Conservation (phyloP, 1,140 invertebrate species). For the Latrodectus geometricus region DNA sequence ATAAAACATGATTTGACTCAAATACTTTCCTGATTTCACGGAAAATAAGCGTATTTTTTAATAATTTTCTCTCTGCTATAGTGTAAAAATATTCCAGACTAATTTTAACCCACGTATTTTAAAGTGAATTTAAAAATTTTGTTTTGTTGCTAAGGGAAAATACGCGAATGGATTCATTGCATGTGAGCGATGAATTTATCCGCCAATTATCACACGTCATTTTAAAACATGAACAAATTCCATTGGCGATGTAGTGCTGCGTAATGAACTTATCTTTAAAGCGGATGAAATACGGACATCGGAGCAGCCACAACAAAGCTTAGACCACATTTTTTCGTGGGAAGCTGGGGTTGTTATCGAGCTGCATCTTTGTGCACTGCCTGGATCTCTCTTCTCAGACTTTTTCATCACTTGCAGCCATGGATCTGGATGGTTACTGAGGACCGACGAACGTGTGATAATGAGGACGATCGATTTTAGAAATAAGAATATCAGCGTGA, state of each 20-base stretch:
- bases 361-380: slow-evolving; percentile 19
- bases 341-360: slow-evolving; percentile 35
- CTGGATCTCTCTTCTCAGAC: not conserved
- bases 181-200: not conserved
- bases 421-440: slow-evolving; percentile 5
- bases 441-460: not conserved
- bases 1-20: too few relatives aligned
- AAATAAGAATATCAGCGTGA: not conserved
- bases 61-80: too few relatives aligned
- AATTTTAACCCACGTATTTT: too few relatives aligned
- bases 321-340: slow-evolving; percentile 12
- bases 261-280: not conserved
- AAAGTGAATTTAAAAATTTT: too few relatives aligned
- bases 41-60: too few relatives aligned
- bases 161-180: not conserved
- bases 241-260: not conserved
- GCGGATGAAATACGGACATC: not conserved
- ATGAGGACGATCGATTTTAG: not conserved
- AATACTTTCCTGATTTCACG: too few relatives aligned
- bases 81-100: too few relatives aligned
- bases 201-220: not conserved
- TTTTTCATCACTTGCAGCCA: slow-evolving; percentile 13
- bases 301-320: not conserved
- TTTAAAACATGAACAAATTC: not conserved
- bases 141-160: too few relatives aligned